Evolutionary conservation across 64 coral and sea anemone species (phyloP).

Genomic region (Montipora efflorescens): DNA sequence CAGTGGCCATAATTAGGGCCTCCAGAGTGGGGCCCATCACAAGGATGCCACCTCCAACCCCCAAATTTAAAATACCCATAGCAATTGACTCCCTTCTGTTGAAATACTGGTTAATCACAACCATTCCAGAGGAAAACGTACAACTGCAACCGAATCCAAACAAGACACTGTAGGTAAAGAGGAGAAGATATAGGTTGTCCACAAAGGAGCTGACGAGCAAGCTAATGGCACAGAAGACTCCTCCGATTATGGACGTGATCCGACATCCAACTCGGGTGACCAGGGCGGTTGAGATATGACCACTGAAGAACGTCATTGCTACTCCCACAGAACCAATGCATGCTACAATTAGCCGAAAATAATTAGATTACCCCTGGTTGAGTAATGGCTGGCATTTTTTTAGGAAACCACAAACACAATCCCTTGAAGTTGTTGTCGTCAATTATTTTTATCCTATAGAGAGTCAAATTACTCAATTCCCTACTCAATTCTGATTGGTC

Average conservation of each 20-base stretch:
- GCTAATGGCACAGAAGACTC: not conserved
- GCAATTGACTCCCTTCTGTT: constrained; percentile 25
- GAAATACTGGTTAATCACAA: constrained; percentile 37
- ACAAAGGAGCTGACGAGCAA: not conserved
- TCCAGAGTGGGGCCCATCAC: constrained; percentile 19
- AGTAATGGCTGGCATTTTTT: too few species aligned
- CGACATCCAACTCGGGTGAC: constrained; percentile 36
- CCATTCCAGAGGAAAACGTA: constrained; percentile 29
- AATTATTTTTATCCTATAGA: too few species aligned
- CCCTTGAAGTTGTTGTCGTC: too few species aligned
- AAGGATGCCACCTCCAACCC: constrained; percentile 24
- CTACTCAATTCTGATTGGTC: too few species aligned
- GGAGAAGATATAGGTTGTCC: constrained; percentile 5
- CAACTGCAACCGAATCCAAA: constrained; percentile 61
- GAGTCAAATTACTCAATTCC: too few species aligned
- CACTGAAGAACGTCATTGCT: constrained; percentile 37
- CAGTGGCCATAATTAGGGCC: not conserved
- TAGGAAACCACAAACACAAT: too few species aligned
- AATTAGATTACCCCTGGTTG: too few species aligned
- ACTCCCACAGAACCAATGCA: constrained; percentile 32
- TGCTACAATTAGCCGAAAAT: not conserved
- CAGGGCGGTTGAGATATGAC: not conserved
- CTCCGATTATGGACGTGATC: constrained; percentile 50
- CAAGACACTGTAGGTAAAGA: constrained; percentile 52
- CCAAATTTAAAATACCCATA: constrained; percentile 9